Evolutionary conservation across 2,888 invertebrate genomes (phyloP).

Genomic region (Rotaria sp.): DNA sequence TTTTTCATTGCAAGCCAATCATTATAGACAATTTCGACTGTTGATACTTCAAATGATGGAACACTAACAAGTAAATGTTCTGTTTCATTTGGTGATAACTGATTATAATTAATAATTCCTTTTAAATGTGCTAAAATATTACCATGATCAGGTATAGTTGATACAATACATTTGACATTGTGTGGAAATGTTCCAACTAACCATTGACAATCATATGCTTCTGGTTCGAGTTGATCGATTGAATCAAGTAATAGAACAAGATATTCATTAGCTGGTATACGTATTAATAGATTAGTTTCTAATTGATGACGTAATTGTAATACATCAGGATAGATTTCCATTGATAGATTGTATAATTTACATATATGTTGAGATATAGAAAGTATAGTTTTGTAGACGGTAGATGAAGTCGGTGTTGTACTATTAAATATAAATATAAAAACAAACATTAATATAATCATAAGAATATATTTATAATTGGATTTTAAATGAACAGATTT

Average conservation of each 20-base stretch:
- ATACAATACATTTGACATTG: constrained; percentile 38
- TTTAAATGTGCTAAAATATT: constrained; percentile 44
- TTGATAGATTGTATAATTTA: neutral
- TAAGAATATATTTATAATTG: no score
- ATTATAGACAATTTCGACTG: neutral
- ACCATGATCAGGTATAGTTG: constrained; percentile 42
- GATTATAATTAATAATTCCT: constrained; percentile 17
- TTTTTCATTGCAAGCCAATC: constrained; percentile 31
- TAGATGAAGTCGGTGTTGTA: constrained; percentile 32
- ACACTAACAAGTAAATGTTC: neutral
- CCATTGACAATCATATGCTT: constrained; percentile 31
- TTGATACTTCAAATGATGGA: neutral
- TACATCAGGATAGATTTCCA: constrained; percentile 41
- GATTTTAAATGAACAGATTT: no score
- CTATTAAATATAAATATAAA: constrained; percentile 40
- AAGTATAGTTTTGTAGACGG: neutral
- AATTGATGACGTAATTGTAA: neutral
- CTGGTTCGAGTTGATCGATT: constrained; percentile 33
- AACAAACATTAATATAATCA: no score
- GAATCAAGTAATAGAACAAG: constrained; percentile 36
- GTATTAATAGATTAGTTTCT: constrained; percentile 29
- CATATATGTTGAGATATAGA: neutral
- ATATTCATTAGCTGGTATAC: neutral
- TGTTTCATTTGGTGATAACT: no score
- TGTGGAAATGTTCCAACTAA: neutral